Evolutionary conservation across 2,113 vertebrate genomes (phyloP), one percentile per base, ranked within the genome.

Genomic region (Atractosteus spatula): DNA sequence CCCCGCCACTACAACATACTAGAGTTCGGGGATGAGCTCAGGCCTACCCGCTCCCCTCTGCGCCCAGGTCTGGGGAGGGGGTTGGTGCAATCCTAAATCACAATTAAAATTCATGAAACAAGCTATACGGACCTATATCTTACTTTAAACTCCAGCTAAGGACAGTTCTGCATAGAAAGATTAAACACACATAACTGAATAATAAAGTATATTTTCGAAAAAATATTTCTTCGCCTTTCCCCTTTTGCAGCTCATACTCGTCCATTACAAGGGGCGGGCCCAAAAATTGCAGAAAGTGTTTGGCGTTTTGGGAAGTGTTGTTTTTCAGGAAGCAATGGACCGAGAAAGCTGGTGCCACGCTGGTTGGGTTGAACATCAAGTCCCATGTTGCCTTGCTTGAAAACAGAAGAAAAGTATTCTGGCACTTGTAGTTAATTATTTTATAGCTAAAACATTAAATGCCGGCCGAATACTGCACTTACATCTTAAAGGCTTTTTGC

Each of bases 281-380:
- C 83, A 83, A 71, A 79, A 83, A 68, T 42, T 79, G 84, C 86
- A 86, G 82, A 83, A 85, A 81, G 77, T 75, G 77, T 68, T 5
- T 0, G 42, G 85, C 62, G 41, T 71, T 66, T 47, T 80, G 88
- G 89, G 85, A 84, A 78, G 62, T 80, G 82, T 13, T 73, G 89
- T 90, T 66, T 68, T 55, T 10, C 41, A n/a, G 41, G 10, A 11
- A 42, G 3, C 51, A 59, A 44, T 45, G 55, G 17, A 2, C 43
- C 41, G 8, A 2, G 41, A 12, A 0, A 13, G 47, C 13, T n/a
- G 62, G 0, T 3, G 13, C 5, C 12, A 47, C 6, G 2, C 0
- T 1, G 0, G 0, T 16, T 2, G 0, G 3, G 3, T 0, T 41
- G 59, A 42, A 90, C 86, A 79, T 3, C 65, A 71, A 4, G 57